Conservation (phyloP, 1,140 invertebrate genomes). For the Lasaia peninsularis region DNA sequence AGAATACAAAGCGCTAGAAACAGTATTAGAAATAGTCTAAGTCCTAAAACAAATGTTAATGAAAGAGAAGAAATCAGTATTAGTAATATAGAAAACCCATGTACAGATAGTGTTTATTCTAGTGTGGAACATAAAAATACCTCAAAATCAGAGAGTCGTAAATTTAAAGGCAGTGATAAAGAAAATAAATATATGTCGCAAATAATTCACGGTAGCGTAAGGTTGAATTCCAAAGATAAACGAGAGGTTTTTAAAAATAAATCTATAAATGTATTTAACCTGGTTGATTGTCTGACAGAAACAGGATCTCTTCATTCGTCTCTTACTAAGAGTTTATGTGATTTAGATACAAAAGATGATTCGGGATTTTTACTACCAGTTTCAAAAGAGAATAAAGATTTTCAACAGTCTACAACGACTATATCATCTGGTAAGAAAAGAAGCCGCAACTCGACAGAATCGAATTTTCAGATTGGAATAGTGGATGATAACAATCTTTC, state of each 20-base stretch:
- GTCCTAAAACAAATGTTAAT: conserved; percentile 38
- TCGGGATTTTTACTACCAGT: conserved; percentile 50
- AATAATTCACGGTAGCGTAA: conserved; percentile 36
- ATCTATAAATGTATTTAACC: conserved; percentile 68
- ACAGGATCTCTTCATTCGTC: conserved; percentile 66
- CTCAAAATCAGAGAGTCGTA: conserved; percentile 42
- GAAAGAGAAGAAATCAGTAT: conserved; percentile 50
- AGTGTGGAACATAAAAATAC: conserved; percentile 36
- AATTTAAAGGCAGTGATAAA: conserved; percentile 49
- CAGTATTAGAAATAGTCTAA: conserved; percentile 47
- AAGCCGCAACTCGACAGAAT: conserved; percentile 71
- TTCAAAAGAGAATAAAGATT: conserved; percentile 49
- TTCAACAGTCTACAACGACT: conserved; percentile 65
- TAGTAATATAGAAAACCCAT: conserved; percentile 56
- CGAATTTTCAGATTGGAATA: conserved; percentile 65
- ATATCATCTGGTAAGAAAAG: conserved; percentile 72
- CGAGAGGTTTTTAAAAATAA: conserved; percentile 73
- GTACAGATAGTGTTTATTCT: conserved; percentile 44
- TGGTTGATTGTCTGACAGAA: conserved; percentile 67
- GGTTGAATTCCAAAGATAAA: conserved; percentile 56
- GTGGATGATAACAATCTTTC: conserved; percentile 54
- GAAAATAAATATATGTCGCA: conserved; percentile 57
- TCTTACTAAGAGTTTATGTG: conserved; percentile 66
- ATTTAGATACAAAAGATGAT: conserved; percentile 63
- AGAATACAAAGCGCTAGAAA: conserved; percentile 51